Evolutionary conservation across 1,140 invertebrate genomes (phyloP), one percentile per base, ranked within the genome.

Genomic region (Brachionus rotundiformis): DNA sequence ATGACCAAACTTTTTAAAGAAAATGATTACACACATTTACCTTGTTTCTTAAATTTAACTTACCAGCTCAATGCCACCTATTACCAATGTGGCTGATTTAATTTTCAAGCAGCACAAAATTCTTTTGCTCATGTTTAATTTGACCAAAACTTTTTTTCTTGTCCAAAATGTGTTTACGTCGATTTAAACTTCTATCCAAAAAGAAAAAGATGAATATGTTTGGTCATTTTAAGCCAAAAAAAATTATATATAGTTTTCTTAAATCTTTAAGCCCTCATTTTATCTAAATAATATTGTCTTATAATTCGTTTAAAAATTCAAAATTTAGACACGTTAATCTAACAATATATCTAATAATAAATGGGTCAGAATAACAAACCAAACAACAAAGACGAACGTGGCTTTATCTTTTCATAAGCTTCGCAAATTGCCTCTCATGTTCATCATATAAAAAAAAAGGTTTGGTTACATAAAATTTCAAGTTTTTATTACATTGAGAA

Each of bases 61-160:
- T 33, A 68, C 63, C 19, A 73, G 44, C 13, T 73, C 68, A 8
- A 73, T 44, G 16, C 36, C 13, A 10, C 68, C 68, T 11, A 73
- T 73, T 13, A 44, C 8, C 36, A 73, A 44, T 8, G 68, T 73
- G 23, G 68, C 68, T 73, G 68, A 73, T 29, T 73, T 73, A 7
- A 73, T 44, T 29, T 73, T 73, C 68, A 73, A 73, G n/a, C 68
- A 73, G 68, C 68, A 73, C 25, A 73, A 27, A 19, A 73, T 73
- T 73, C 19, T 16, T 73, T 11, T 73, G 11, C 6, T 44, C 68
- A 73, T 73, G 23, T 23, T 73, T 4, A 63, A 63, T 23, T n/a
- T n/a, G n/a, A n/a, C n/a, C n/a, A n/a, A n/a, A n/a, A n/a, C n/a
- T n/a, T n/a, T n/a, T n/a, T n/a, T n/a, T 39, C 7, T 10, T 39